These are phyloP conservation scores for Acanthococcus lagerstroemiae DNA, from an alignment of 2,888 invertebrate genomes.

Conservation along the genomic window DNA sequence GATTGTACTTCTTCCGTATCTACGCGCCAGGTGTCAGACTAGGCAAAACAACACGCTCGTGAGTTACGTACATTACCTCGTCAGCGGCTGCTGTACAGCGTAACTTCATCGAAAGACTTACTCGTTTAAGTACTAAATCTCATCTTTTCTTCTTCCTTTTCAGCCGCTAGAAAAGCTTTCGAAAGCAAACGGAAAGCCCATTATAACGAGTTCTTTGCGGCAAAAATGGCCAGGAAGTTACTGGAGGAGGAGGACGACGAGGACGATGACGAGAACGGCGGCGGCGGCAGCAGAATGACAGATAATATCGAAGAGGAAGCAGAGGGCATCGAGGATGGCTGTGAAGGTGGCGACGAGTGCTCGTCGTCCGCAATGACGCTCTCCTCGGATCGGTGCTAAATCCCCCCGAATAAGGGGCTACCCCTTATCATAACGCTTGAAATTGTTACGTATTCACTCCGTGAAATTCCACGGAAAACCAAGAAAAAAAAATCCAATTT, in stretches of 20 bases:
- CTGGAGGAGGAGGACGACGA: conserved; percentile 84
- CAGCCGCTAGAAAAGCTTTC: conserved; percentile 65
- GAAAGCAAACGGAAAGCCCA: conserved; percentile 91
- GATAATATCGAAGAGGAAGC: not conserved
- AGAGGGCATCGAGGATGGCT: not conserved
- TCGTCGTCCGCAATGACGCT: not conserved
- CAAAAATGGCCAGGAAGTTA: conserved; percentile 80
- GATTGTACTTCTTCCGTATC: no score
- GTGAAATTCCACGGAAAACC: no score
- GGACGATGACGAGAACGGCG: conserved; percentile 49
- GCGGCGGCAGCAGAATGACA: not conserved
- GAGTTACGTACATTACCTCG: no score
- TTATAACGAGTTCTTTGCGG: conserved; percentile 94
- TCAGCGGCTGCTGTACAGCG: no score
- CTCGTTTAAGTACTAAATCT: not conserved
- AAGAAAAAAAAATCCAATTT: no score
- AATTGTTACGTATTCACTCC: no score
- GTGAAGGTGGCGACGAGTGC: not conserved
- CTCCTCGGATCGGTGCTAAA: not conserved
- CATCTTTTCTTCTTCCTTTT: not conserved
- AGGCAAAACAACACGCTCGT: no score
- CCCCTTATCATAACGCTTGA: no score
- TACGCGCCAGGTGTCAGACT: no score
- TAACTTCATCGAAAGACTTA: no score
- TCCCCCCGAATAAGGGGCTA: no score